Conservation (phyloP, 2,113 vertebrate species). For the Ciconia maguari region DNA sequence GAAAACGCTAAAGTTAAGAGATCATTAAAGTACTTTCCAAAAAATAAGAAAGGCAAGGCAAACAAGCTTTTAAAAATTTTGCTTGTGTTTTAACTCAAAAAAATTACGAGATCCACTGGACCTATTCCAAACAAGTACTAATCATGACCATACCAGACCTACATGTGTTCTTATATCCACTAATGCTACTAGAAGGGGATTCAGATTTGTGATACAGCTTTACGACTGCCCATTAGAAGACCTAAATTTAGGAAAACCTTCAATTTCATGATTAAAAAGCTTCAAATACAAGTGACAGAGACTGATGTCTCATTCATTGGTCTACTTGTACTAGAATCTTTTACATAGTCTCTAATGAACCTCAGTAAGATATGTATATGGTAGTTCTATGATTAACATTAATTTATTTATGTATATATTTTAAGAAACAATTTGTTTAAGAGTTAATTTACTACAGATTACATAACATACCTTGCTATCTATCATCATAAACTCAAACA, state of each 20-base stretch:
- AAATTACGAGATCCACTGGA: background rate
- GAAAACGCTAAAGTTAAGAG: background rate
- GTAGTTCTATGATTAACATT: background rate
- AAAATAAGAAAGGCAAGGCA: background rate
- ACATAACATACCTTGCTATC: background rate
- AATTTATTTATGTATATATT: background rate
- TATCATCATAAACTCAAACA: background rate
- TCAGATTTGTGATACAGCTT: background rate
- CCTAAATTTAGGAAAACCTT: background rate
- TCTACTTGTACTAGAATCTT: background rate
- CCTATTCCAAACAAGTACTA: background rate
- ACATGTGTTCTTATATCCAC: background rate
- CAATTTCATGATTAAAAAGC: background rate
- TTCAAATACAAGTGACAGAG: background rate
- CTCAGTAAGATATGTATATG: background rate
- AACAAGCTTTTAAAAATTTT: background rate
- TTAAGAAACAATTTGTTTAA: background rate
- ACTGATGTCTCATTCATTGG: background rate
- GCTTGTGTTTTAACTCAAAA: background rate
- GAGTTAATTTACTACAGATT: background rate
- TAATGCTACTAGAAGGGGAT: background rate
- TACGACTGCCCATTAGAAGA: background rate
- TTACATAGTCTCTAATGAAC: background rate
- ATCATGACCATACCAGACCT: background rate
- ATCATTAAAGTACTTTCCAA: background rate